Conservation (phyloP, 2,888 invertebrate species). For the Uloborus plumipes region DNA sequence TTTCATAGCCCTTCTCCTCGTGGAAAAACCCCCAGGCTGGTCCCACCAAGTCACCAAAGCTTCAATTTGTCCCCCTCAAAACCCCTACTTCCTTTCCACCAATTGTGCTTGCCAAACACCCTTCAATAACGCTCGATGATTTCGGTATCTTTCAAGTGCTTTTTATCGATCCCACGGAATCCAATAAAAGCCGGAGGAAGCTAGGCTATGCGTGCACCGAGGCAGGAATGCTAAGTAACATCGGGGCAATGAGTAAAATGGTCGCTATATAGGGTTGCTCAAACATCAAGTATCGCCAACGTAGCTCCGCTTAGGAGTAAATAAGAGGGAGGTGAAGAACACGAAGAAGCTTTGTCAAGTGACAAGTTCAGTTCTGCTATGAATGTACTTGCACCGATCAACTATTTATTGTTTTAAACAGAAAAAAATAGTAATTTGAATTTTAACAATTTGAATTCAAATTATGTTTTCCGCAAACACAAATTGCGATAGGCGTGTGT, state of each 20-base stretch:
- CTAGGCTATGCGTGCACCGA: slow-evolving; percentile 4
- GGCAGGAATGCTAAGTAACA: slow-evolving; percentile 25
- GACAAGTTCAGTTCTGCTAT: too few species aligned
- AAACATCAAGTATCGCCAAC: slow-evolving; percentile 9
- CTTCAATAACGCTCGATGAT: slow-evolving; percentile 27
- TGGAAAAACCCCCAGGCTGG: too few species aligned
- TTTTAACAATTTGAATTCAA: too few species aligned
- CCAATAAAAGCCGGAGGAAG: slow-evolving; percentile 31
- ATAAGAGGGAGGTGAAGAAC: too few species aligned
- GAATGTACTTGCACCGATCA: too few species aligned
- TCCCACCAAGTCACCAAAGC: neutral
- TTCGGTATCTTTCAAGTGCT: slow-evolving; percentile 43
- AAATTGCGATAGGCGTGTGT: too few species aligned
- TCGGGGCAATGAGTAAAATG: neutral
- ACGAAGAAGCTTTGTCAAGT: too few species aligned
- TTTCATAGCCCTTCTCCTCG: too few species aligned
- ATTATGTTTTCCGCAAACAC: too few species aligned
- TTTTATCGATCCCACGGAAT: slow-evolving; percentile 43
- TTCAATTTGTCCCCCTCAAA: slow-evolving; percentile 8
- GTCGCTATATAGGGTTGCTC: slow-evolving; percentile 23
- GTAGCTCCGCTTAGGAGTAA: neutral
- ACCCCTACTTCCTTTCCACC: slow-evolving; percentile 16
- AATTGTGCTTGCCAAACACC: slow-evolving; percentile 41
- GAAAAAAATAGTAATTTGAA: too few species aligned
- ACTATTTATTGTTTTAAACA: too few species aligned